Evolutionary conservation across 2,888 invertebrate species (phyloP), one percentile per base, ranked within the genome.

Genomic region (Noctua janthina): DNA sequence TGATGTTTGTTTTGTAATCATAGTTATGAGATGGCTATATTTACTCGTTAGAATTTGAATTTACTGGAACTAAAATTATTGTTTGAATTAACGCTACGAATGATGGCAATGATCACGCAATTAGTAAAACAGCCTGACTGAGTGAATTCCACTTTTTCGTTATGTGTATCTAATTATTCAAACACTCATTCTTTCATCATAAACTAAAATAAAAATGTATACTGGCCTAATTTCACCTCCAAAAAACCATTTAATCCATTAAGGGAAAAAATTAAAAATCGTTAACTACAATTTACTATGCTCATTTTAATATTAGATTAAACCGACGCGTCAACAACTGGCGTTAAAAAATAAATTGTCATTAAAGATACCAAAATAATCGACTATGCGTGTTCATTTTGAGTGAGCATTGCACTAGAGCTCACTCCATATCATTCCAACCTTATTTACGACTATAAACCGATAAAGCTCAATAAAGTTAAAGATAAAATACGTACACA

Each of bases 381-480:
- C 91, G 92, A 93, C 90, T 89, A 90, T 89, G 91, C 90, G 89
- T 91, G 91, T 91, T 89, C 91, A 88, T 84, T 84, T 90, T 83
- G 83, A 90, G 88, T 89, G 86, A 88, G 90, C 89, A 90, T 89
- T 88, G 86, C 89, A 78, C 90, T 91, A 89, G 90, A 91, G 80
- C 85, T 84, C 85, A 85, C 88, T 86, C 86, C 78, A 84, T 90
- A 91, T 93, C 93, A 92, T 93, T 91, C 90, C 87, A 89, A 89
- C 82, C 87, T 93, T 92, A 94, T 95, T 94, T 95, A 94, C 92
- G 93, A 91, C 93, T 91, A 86, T 94, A 94, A 94, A 93, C 92
- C 91, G 94, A 95, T 95, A 95, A 93, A 92, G 82, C 86, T 83
- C 91, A 92, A 94, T 95, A 94, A 95, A 95, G 87, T 89, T 88